Base-by-base conservation (phyloP, 2,113 vertebrate genomes). In the Dissostichus mawsoni region DNA sequence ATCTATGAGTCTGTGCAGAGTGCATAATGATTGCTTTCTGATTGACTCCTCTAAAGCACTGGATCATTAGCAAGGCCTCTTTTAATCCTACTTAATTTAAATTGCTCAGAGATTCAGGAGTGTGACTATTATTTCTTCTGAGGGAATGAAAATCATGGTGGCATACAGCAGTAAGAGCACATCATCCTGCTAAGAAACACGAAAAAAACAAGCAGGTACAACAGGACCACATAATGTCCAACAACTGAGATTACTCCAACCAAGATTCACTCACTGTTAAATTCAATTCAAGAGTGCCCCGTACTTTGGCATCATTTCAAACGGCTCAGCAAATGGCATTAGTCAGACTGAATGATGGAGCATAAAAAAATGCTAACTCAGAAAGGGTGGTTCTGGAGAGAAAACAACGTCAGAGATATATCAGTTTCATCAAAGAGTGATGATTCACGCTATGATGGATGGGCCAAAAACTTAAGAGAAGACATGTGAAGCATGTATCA, bases 271-370 rank as follows among this genome's bases (percentile, higher is more conserved):
- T 59, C 20, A 4, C 47, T 74, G 67, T 63, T 76, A 55, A 87
- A 73, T 76, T 78, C 41, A 69, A 76, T 87, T 73, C 72, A 1
- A 65, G 41, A 69, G 16, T 20, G 47, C n/a, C 41, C 36, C 12
- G n/a, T 59, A 63, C 29, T 75, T 53, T 44, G 51, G 45, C 63
- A 25, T 83, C 58, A 76, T 81, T 81, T 63, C 80, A 80, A 87
- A 57, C 48, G 16, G 44, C 53, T 66, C 57, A 64, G 41, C 18
- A 66, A 80, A 80, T 5, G 0, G n/a, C 66, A 82, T 79, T 48
- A 85, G 25, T 73, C 68, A 84, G 64, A 76, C 83, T 70, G 69
- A 85, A 74, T 74, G 77, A 88, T 66, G 57, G 58, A 61, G 70
- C 69, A 50, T 61, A 69, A 70, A 70, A 48, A 70, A 74, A 71